Conservation (phyloP, 92 coral and sea anemone genomes). For the Isaurus tuberculatus region DNA sequence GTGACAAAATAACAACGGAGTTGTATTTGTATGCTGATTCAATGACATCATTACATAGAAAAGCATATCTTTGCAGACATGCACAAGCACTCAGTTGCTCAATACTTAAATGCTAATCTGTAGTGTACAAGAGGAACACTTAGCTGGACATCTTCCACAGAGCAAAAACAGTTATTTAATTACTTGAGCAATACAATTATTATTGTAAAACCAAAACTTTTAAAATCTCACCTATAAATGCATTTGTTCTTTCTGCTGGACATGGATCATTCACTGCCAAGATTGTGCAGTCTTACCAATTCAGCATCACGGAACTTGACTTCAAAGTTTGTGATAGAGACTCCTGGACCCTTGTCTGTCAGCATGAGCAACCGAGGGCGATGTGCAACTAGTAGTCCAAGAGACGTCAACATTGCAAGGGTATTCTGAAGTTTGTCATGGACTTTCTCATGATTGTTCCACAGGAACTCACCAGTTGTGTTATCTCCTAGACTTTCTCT, state of each 20-base stretch:
- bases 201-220: background rate
- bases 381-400: constrained; percentile 39
- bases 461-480: background rate
- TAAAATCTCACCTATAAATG: constrained; percentile 45
- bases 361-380: constrained; percentile 43
- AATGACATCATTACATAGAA: too few species aligned
- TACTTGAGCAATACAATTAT: background rate
- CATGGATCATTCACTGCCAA: constrained; percentile 52
- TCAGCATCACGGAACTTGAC: constrained; percentile 61
- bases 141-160: background rate
- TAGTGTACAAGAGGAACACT: background rate
- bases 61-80: too few species aligned
- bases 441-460: constrained; percentile 8
- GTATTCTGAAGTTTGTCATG: constrained; percentile 6
- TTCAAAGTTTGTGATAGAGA: constrained; percentile 54
- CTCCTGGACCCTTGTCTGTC: constrained; percentile 61
- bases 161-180: background rate
- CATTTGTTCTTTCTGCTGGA: constrained; percentile 62
- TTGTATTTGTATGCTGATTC: too few species aligned
- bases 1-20: too few species aligned
- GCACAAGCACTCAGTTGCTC: too few species aligned
- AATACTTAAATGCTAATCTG: too few species aligned
- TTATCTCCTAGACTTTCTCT: constrained; percentile 24
- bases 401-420: background rate
- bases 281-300: constrained; percentile 38